These are phyloP conservation scores for Achroia grisella DNA, from an alignment of 1,140 invertebrate genomes.

Conservation along the genomic window DNA sequence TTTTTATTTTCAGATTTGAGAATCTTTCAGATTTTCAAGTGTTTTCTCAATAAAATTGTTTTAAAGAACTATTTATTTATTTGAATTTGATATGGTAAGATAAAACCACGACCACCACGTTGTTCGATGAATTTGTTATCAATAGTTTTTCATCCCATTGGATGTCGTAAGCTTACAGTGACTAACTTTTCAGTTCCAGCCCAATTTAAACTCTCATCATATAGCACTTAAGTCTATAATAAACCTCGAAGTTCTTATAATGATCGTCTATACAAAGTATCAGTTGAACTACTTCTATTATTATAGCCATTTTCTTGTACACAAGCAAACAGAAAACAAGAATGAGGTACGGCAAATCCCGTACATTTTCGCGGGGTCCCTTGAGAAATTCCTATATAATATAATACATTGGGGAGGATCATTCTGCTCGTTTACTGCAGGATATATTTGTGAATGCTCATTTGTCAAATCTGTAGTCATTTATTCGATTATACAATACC, in stretches of 20 bases:
- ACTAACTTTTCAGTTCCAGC: too few species aligned
- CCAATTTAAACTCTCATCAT: too few species aligned
- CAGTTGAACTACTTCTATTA: slow-evolving; percentile 3
- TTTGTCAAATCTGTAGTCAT: slow-evolving; percentile 72
- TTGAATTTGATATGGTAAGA: too few species aligned
- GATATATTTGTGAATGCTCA: slow-evolving; percentile 66
- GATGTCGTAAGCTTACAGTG: too few species aligned
- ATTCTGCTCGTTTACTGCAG: slow-evolving; percentile 63
- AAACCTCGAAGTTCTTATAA: background rate
- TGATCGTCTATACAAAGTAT: slow-evolving; percentile 3
- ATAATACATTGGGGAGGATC: slow-evolving; percentile 68
- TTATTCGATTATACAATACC: slow-evolving; percentile 67
- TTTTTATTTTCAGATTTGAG: too few species aligned
- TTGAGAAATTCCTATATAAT: slow-evolving; percentile 62
- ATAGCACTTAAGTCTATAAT: too few species aligned
- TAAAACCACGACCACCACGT: too few species aligned
- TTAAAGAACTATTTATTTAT: too few species aligned
- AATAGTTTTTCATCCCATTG: too few species aligned
- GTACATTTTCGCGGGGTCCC: slow-evolving; percentile 54
- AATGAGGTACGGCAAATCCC: slow-evolving; percentile 49
- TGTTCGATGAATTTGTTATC: too few species aligned
- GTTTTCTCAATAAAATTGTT: too few species aligned
- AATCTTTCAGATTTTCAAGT: too few species aligned
- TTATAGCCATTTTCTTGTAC: slow-evolving; percentile 22
- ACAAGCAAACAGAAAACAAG: slow-evolving; percentile 31